Conservation (phyloP, 1,140 invertebrate genomes). For the Brachionus paranguensis region DNA sequence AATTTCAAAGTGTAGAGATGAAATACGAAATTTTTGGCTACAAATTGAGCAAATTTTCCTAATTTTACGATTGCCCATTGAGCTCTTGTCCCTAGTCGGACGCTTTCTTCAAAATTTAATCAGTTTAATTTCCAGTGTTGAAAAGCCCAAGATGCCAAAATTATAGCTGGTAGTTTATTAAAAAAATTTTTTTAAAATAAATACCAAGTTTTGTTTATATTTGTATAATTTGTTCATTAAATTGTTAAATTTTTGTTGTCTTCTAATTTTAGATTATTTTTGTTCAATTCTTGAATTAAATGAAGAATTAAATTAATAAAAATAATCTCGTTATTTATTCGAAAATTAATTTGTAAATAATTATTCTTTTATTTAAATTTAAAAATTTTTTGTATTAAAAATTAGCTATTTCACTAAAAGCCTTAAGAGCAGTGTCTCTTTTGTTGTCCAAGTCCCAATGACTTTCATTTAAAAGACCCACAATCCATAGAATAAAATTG, state of each 20-base stretch:
- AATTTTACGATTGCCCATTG: background rate
- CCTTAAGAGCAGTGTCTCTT: background rate
- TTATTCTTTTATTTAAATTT: background rate
- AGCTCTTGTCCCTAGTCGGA: background rate
- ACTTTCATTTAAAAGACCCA: background rate
- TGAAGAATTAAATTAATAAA: background rate
- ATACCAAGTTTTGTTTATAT: background rate
- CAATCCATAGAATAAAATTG: slow-evolving; percentile 21
- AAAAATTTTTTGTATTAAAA: background rate
- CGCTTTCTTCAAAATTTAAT: background rate
- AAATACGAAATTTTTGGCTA: background rate
- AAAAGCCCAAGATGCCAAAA: background rate
- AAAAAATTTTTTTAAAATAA: background rate
- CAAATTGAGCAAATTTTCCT: background rate
- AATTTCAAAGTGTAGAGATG: background rate
- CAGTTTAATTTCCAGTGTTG: background rate
- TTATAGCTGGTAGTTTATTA: background rate
- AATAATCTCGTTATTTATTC: background rate
- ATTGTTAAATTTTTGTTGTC: background rate
- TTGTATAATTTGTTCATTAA: background rate
- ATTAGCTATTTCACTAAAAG: slow-evolving; percentile 25
- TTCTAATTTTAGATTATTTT: background rate
- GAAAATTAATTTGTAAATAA: background rate
- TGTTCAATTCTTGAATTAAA: background rate
- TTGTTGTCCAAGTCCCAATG: slow-evolving; percentile 4